Percentiles rank a stretch among this genome's conserved stretches.
phyloP scores from a whole-genome alignment of 2,113 vertebrate genomes.

The Pandion haliaetus region DNA sequence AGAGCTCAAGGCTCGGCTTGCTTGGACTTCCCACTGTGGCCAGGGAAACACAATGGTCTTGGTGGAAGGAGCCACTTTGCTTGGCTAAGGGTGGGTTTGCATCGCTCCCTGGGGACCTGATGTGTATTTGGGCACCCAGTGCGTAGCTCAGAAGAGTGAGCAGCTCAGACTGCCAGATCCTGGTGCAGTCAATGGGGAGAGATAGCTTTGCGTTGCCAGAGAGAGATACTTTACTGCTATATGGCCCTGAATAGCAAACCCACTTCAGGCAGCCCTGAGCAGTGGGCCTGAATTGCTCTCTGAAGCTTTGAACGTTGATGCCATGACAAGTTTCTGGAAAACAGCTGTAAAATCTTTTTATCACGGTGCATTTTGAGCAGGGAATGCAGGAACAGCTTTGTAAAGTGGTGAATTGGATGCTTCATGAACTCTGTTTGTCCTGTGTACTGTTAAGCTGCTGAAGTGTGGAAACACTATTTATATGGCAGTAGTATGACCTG shows the following conservation, averaged over 20 bases:
- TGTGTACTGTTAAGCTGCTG: not conserved
- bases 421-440: not conserved
- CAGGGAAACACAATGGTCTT: rapidly evolving
- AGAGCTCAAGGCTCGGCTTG: not conserved
- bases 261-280: not conserved
- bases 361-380: not conserved
- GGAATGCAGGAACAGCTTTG: not conserved
- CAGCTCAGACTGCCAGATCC: not conserved
- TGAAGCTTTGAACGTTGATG: not conserved
- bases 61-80: not conserved
- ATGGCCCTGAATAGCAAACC: not conserved
- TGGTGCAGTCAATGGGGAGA: not conserved
- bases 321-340: not conserved
- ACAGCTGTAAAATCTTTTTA: not conserved
- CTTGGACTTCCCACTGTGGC: rapidly evolving
- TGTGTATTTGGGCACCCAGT: not conserved
- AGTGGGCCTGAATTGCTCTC: not conserved
- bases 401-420: not conserved
- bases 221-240: not conserved
- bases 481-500: not conserved
- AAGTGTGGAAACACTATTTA: not conserved
- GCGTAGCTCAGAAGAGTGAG: not conserved
- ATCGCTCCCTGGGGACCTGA: rapidly evolving
- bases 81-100: not conserved
- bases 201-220: not conserved